These are phyloP conservation scores for Corbicula japonica DNA, from an alignment of 2,888 invertebrate genomes.

Conservation along the genomic window DNA sequence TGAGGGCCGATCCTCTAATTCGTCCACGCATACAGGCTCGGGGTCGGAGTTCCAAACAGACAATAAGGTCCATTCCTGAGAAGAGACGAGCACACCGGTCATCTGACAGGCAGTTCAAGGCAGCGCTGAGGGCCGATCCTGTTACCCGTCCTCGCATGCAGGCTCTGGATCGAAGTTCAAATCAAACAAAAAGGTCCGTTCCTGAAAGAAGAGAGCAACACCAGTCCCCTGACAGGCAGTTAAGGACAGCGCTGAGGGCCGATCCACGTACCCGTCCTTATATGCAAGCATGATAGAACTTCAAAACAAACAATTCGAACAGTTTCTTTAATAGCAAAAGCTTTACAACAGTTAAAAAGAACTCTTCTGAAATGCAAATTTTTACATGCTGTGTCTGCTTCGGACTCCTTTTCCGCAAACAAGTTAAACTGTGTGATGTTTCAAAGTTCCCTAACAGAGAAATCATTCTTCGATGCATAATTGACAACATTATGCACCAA, in stretches of 20 bases:
- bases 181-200: conserved; percentile 15
- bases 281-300: background rate
- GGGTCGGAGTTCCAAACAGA: too few relatives aligned
- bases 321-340: conserved; percentile 6
- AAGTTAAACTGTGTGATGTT: conserved; percentile 36
- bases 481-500: conserved; percentile 11
- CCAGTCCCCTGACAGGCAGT: background rate
- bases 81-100: too few relatives aligned
- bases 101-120: too few relatives aligned
- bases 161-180: background rate
- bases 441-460: too few relatives aligned
- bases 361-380: conserved; percentile 17
- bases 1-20: too few relatives aligned
- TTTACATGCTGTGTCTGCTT: conserved; percentile 36
- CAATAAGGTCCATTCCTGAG: too few relatives aligned
- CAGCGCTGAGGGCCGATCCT: conserved; percentile 1
- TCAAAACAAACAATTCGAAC: conserved; percentile 10
- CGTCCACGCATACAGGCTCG: too few relatives aligned
- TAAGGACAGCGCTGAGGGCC: too few relatives aligned
- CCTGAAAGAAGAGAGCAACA: conserved; percentile 4
- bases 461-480: conserved; percentile 10
- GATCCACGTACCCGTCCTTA: background rate
- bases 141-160: background rate
- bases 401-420: conserved; percentile 30
- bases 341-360: conserved; percentile 13